Percentiles rank a stretch among this genome's conserved stretches.
phyloP scores from a whole-genome alignment of 1,140 invertebrate species.

The Apis mellifera region DNA sequence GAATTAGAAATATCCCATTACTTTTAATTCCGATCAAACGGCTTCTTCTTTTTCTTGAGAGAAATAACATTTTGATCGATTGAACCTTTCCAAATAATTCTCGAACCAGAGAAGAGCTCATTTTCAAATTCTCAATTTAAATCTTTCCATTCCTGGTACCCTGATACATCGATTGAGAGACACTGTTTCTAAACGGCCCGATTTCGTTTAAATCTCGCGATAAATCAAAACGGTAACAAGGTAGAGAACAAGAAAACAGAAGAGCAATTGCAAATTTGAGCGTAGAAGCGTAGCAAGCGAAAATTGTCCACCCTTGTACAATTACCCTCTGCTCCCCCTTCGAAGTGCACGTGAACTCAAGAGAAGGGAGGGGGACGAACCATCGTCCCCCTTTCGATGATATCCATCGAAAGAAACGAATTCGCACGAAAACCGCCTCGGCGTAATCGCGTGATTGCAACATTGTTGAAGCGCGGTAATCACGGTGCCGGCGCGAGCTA shows the following conservation, averaged over 20 bases:
- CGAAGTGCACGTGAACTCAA: not conserved
- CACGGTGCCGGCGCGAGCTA: conserved; percentile 52
- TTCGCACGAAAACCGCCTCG: conserved; percentile 49
- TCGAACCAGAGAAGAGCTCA: too few relatives aligned
- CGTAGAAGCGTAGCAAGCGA: not conserved
- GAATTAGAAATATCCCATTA: too few relatives aligned
- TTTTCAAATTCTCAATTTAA: too few relatives aligned
- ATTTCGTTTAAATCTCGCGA: too few relatives aligned
- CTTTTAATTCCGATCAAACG: too few relatives aligned
- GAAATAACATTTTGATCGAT: too few relatives aligned
- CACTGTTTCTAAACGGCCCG: too few relatives aligned
- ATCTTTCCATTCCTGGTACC: too few relatives aligned
- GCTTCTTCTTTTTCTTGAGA: too few relatives aligned
- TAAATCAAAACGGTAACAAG: not conserved
- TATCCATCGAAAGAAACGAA: conserved; percentile 36
- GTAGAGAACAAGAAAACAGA: too few relatives aligned
- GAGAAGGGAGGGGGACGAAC: not conserved
- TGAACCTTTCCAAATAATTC: too few relatives aligned
- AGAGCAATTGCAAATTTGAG: not conserved
- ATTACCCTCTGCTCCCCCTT: not conserved
- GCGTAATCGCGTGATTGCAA: conserved; percentile 60
- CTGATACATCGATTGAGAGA: too few relatives aligned
- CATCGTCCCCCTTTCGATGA: not conserved
- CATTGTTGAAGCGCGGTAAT: conserved; percentile 55
- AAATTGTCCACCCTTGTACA: conserved; percentile 16